Evolutionary conservation across 2,888 invertebrate genomes (phyloP).

Genomic region (Pomacea canaliculata): DNA sequence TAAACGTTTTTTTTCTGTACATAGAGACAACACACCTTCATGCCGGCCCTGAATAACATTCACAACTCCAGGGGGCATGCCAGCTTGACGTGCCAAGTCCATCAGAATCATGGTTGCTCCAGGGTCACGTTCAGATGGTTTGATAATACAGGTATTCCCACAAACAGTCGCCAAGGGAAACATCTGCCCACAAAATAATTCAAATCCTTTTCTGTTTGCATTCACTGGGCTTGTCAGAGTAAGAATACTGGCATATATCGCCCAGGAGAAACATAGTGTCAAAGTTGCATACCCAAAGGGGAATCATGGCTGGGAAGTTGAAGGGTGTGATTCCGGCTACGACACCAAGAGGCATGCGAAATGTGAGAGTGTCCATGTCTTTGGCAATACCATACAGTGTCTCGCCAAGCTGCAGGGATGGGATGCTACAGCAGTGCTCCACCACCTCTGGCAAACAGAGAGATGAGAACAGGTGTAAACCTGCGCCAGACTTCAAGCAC

Average conservation of each 20-base stretch:
- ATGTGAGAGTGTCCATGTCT: conserved; percentile 95
- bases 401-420: conserved; percentile 93
- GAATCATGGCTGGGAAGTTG: conserved; percentile 99
- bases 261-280: neutral
- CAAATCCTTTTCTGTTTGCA: neutral
- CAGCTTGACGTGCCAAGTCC: conserved; percentile 92
- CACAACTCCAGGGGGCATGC: conserved; percentile 94
- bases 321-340: conserved; percentile 97
- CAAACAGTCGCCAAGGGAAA: conserved; percentile 80
- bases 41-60: conserved; percentile 97
- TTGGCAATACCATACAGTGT: conserved; percentile 87
- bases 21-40: conserved; percentile 71
- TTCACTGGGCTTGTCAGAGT: neutral
- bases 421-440: conserved; percentile 95
- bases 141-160: conserved; percentile 94
- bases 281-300: conserved; percentile 81
- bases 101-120: conserved; percentile 95
- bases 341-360: conserved; percentile 92
- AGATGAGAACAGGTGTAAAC: neutral
- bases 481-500: too few relatives aligned
- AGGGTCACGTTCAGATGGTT: conserved; percentile 97
- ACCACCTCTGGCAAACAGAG: conserved; percentile 79
- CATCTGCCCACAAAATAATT: conserved; percentile 70
- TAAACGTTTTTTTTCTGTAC: too few relatives aligned
- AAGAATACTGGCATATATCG: neutral